Base-by-base conservation (phyloP, 30 jellyfish, hydroid and myxozoan genomes). In the Aurelia aurita region DNA sequence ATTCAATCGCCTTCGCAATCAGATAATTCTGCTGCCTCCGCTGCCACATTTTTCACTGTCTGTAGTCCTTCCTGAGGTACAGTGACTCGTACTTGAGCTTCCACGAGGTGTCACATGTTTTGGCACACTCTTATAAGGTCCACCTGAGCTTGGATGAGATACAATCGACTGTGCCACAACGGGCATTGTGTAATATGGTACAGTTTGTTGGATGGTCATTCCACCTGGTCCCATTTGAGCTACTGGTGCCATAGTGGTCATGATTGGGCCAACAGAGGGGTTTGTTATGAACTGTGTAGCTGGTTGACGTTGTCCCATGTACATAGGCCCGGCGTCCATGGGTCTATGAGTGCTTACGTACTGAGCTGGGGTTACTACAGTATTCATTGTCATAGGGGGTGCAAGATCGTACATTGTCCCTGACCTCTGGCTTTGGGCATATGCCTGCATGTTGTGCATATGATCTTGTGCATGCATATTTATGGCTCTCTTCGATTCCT, bases 81-180 rank as follows among this genome's bases (percentile, higher is more conserved):
- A 66, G 26, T 82, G 91, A 25, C 91, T 86, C 11, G 95, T 79
- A 47, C 95, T 86, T n/a, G 86, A 39, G 76, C 95, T 86, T 29
- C 95, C 95, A 29, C 95, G 80, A 34, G 95, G 95, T 18, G 95
- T 86, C 59, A 65, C 89, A n/a, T 47, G 72, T 35, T 76, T 86
- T 14, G 83, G 84, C 13, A 46, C 80, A 19, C 79, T 58, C 53
- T 68, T 74, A 63, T 28, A 51, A 9, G 82, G 95, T 26, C 79
- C 80, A 26, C 64, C 71, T 8, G 89, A 71, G 57, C 79, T 86
- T 25, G 85, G 92, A 5, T 86, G 89, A 28, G 95, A 86, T 14
- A 79, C 89, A 4, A 86, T 46, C 11, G 95, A 86, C 72, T 86
- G 95, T 31, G 95, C 87, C 77, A 86, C 83, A 49, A 74, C 79